Evolutionary conservation across 2,797 vertebrate species (phyloP).

Genomic region (Xenopus petersii): DNA sequence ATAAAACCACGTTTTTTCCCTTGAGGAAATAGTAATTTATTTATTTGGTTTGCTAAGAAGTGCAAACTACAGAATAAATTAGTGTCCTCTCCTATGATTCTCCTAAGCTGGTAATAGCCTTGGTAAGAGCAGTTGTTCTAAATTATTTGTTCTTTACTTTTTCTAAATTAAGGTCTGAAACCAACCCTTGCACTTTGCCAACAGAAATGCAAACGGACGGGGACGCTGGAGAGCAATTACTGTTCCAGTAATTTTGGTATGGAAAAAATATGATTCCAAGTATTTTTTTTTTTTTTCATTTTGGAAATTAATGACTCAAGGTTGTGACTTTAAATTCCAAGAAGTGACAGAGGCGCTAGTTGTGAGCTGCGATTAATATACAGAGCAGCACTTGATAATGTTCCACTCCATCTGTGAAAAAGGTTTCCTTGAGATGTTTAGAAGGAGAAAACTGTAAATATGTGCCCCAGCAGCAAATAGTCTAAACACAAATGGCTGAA

Average conservation of each 20-base stretch:
- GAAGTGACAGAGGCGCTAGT: slow-evolving; percentile 33
- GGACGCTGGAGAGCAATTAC: slow-evolving; percentile 87
- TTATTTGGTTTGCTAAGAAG: no score
- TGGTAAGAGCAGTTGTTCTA: no score
- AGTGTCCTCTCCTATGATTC: no score
- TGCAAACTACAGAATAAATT: no score
- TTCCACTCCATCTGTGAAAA: slow-evolving; percentile 54
- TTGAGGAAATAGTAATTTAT: no score
- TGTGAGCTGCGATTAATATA: slow-evolving; percentile 40
- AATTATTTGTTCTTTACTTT: neutral
- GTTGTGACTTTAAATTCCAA: slow-evolving; percentile 42
- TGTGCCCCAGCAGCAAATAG: slow-evolving; percentile 58
- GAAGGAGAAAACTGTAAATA: slow-evolving; percentile 46
- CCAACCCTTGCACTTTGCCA: slow-evolving; percentile 87
- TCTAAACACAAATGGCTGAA: slow-evolving; percentile 60
- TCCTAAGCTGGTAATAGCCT: no score
- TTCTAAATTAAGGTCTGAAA: slow-evolving; percentile 73
- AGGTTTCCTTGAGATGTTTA: slow-evolving; percentile 60
- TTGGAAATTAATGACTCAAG: slow-evolving; percentile 28
- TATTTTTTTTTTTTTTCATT: neutral
- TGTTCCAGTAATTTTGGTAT: slow-evolving; percentile 97
- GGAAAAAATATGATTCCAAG: slow-evolving; percentile 44
- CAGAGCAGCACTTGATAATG: slow-evolving; percentile 52
- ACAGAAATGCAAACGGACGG: slow-evolving; percentile 87
- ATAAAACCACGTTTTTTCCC: no score